Base-by-base conservation (phyloP, 2,797 vertebrate species). In the Protosalanx chinensis region DNA sequence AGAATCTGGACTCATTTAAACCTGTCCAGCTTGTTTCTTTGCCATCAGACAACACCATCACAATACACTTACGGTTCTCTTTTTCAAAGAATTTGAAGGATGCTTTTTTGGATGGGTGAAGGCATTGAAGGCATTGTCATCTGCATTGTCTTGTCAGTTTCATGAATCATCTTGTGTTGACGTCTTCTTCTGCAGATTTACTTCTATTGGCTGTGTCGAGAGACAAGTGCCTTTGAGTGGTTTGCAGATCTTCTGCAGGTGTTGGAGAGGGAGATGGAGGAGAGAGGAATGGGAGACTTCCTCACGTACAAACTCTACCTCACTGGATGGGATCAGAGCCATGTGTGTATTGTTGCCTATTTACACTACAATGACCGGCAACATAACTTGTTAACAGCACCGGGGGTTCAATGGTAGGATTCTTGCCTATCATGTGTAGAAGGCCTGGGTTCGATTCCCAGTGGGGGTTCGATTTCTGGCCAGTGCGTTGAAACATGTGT, bases 151-250 rank as follows among this genome's bases (percentile, higher is more conserved):
- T n/a, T 23, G 5, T 27, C 76, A 79, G 65, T 81, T 71, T 63
- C 20, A 77, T 3, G 1, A n/a, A 10, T 58, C 58, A 30, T 18
- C 23, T n/a, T 53, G 33, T 77, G 51, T 77, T 46, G 41, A 46
- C 41, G 13, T 64, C 67, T 88, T 86, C 82, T 82, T 29, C 84
- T 88, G 59, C 88, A 98, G 96, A 98, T 98, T 72, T 98, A 98
- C 67, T 98, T 99, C 83, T 98, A 97, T 76, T 98, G 96, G 96
- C 89, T 99, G 30, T 98, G 95, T 80, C 92, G 95, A 59, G 97
- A 98, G 87, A 98, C 93, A 0, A 87, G 93, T 68, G 95, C 96
- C 41, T 98, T 99, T 0, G 92, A 95, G 84, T 99, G 96, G 95
- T 98, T 99, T 79, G 96, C 92, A 0, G 94, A 96, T 85, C 90